Percentiles rank a stretch among this genome's conserved stretches.
phyloP scores from a whole-genome alignment of 2,797 vertebrate genomes.

The Rhabdophis nuchalis region DNA sequence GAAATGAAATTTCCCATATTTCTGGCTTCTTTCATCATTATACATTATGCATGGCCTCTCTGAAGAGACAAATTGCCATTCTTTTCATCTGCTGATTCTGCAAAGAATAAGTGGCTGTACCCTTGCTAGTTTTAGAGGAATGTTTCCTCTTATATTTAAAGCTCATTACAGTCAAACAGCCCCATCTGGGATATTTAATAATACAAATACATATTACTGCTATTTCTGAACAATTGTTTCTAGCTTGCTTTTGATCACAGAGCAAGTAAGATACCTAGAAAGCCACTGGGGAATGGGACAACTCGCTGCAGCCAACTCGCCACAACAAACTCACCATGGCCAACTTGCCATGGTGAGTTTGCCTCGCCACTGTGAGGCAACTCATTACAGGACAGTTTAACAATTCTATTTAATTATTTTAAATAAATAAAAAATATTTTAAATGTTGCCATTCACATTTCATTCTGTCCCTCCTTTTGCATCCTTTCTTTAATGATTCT shows the following conservation, averaged over 20 bases:
- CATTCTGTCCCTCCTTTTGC: no score
- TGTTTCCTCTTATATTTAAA: background rate
- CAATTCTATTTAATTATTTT: no score
- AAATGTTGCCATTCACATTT: no score
- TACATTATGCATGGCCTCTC: conserved; percentile 21
- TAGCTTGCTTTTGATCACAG: no score
- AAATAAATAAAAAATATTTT: no score
- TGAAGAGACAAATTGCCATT: conserved; percentile 15
- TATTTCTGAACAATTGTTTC: background rate
- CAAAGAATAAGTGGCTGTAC: background rate
- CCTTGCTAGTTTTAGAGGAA: conserved; percentile 9
- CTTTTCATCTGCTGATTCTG: conserved; percentile 3
- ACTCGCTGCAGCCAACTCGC: no score
- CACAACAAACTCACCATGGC: no score
- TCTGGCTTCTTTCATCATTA: conserved; percentile 8
- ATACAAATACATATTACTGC: background rate
- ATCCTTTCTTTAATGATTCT: no score
- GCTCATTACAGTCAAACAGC: background rate
- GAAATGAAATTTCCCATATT: conserved; percentile 20
- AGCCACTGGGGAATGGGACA: background rate
- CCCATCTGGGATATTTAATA: background rate
- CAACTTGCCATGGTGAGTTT: no score
- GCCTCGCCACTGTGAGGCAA: no score
- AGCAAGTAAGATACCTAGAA: background rate
- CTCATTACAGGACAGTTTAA: no score